Percentiles rank a stretch among this genome's conserved stretches.
phyloP scores from a whole-genome alignment of 2,113 vertebrate genomes.

The Myiagra hebetior region DNA sequence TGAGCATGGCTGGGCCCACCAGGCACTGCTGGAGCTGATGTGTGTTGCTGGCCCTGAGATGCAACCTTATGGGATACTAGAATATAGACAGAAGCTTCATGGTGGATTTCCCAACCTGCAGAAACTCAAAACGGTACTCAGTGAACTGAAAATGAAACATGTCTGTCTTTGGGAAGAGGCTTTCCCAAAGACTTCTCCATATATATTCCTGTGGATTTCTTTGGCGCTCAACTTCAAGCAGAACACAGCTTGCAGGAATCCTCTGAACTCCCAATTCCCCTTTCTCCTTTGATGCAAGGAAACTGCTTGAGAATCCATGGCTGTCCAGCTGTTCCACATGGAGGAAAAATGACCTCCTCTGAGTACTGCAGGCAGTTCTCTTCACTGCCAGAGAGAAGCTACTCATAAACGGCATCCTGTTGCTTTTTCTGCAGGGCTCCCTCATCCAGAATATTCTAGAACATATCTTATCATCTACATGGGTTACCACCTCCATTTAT shows the following conservation, averaged over 20 bases:
- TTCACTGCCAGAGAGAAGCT: background rate
- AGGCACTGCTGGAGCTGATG: background rate
- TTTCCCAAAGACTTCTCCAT: background rate
- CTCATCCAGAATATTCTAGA: background rate
- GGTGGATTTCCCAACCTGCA: background rate
- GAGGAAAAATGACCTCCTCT: background rate
- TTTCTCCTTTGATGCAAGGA: background rate
- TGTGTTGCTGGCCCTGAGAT: background rate
- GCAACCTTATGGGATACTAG: background rate
- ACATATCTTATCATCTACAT: background rate
- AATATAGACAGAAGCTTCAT: background rate
- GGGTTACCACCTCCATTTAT: background rate
- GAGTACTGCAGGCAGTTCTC: background rate
- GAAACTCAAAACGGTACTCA: background rate
- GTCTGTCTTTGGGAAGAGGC: background rate
- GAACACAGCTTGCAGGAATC: background rate
- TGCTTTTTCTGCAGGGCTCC: background rate
- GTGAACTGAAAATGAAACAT: background rate
- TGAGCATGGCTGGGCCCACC: rapidly evolving
- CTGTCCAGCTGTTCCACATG: background rate
- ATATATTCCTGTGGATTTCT: background rate
- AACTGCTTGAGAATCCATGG: background rate
- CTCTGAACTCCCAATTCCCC: background rate
- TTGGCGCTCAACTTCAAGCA: background rate
- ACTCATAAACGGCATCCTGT: background rate